Conservation (phyloP, 2,797 vertebrate genomes). For the Pseudochirops cupreus region DNA sequence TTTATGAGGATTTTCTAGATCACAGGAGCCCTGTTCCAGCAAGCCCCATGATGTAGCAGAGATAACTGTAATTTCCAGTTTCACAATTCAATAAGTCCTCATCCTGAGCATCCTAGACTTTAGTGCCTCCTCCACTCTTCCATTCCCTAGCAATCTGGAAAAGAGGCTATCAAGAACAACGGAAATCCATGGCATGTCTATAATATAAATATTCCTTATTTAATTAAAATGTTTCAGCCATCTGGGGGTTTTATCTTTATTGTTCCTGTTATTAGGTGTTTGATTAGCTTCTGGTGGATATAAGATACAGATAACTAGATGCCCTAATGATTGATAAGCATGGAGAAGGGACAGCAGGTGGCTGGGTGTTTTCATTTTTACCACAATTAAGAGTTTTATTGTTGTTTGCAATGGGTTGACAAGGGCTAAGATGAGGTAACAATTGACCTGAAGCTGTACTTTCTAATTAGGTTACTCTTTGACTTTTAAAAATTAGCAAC, state of each 20-base stretch:
- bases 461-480: constrained; percentile 66
- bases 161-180: constrained; percentile 23
- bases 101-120: background rate
- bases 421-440: constrained; percentile 55
- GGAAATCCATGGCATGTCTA: background rate
- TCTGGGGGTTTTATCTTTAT: constrained; percentile 55
- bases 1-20: too few species aligned
- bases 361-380: constrained; percentile 45
- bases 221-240: background rate
- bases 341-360: constrained; percentile 50
- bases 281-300: constrained; percentile 5
- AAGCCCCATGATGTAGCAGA: background rate
- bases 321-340: constrained; percentile 27
- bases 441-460: constrained; percentile 62
- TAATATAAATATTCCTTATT: background rate
- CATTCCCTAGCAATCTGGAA: background rate
- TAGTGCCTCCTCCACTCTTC: background rate
- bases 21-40: too few species aligned
- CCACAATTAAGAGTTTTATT: constrained; percentile 70
- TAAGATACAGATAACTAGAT: constrained; percentile 25
- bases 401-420: constrained; percentile 5
- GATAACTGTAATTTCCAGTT: background rate
- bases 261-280: constrained; percentile 30
- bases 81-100: background rate
- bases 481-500: constrained; percentile 57